Percentiles rank a stretch among this genome's conserved stretches.
These are phyloP conservation scores for Formica selysi DNA, from an alignment of 1,140 invertebrate species.

Conservation along the genomic window DNA sequence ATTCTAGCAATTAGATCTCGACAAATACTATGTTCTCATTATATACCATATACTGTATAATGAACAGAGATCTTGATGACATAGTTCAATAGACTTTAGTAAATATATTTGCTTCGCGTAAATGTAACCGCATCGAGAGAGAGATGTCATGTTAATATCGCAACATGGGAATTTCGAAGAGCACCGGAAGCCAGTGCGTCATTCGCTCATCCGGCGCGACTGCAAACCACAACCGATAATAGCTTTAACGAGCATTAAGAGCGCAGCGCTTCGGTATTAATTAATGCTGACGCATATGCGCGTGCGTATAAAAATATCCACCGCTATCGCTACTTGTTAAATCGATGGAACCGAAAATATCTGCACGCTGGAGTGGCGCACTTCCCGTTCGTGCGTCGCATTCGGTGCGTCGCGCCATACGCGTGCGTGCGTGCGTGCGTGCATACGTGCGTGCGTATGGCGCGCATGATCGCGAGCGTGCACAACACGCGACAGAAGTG, in stretches of 20 bases:
- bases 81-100: constrained; percentile 27
- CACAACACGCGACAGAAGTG: constrained; percentile 21
- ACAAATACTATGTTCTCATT: constrained; percentile 22
- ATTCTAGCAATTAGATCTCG: constrained; percentile 40
- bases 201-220: constrained; percentile 60
- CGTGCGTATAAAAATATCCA: constrained; percentile 44
- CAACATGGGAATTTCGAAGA: constrained; percentile 32
- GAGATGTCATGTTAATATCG: constrained; percentile 52
- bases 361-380: not conserved
- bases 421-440: not conserved
- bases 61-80: constrained; percentile 15
- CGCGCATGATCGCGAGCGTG: too few relatives aligned
- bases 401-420: not conserved
- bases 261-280: constrained; percentile 68
- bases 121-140: constrained; percentile 2
- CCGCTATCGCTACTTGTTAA: constrained; percentile 64
- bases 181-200: constrained; percentile 53
- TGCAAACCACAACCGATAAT: constrained; percentile 66
- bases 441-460: not conserved
- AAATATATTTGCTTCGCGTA: constrained; percentile 16
- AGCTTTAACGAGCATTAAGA: constrained; percentile 66
- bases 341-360: constrained; percentile 66
- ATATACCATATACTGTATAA: not conserved
- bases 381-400: constrained; percentile 16
- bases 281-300: constrained; percentile 61